Base-by-base conservation (phyloP, 1,140 invertebrate genomes). In the Eufriesea mexicana region DNA sequence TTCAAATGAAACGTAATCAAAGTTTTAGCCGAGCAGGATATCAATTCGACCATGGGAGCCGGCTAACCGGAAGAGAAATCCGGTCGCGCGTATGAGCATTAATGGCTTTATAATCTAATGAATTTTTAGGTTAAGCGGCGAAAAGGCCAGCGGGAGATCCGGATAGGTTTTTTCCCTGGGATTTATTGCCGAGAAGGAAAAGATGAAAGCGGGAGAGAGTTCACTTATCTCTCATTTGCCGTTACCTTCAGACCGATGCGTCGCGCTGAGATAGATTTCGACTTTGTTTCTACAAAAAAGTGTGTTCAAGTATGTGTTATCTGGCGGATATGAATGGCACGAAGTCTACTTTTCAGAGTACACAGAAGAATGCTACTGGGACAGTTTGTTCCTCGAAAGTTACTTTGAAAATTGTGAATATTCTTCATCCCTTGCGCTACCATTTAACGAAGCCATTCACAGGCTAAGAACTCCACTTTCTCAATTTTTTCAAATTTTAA, bases 101-200 rank as follows among this genome's bases (percentile, higher is more conserved):
- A 93, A 93, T 92, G 91, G 91, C 90, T 92, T 93, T 93, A 92
- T 93, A 92, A 91, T 92, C 91, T 92, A 92, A 93, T 92, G 90
- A 92, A 93, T 92, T 93, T 93, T 93, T 92, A 90, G 90, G 90
- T 89, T 91, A 84, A 91, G 79, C 89, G 89, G 71, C 64, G 81
- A 79, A 84, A 91, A 89, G 89, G 73, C 86, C 80, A 86, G 84
- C 74, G 84, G 83, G 75, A 85, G 80, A 89, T 85, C 75, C 76
- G 83, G 84, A 83, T 85, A 90, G 91, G 88, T 90, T 92, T 67
- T 92, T 80, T 90, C 75, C 35, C 74, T 35, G 64, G 84, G 82
- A 93, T 93, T 93, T 93, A 93, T 93, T 86, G 80, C 86, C 74
- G 85, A 90, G 88, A 84, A 90, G 90, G 89, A 90, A 89, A 89